Base-by-base conservation (phyloP, 92 coral and sea anemone genomes). In the Bergia sp. region DNA sequence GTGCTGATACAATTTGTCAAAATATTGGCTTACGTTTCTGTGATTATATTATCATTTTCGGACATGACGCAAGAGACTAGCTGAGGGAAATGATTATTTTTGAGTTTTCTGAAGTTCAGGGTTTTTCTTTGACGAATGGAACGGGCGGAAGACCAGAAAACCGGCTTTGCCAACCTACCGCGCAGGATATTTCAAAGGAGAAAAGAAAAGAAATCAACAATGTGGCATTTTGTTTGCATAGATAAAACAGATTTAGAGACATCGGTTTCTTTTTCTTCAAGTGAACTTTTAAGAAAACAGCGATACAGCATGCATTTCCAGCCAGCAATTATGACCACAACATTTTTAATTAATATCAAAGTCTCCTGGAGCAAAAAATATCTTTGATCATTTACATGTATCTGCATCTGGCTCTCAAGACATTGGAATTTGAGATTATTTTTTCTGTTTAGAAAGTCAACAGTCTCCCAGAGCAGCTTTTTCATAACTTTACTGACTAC, bases 181-280 rank as follows among this genome's bases (percentile, higher is more conserved):
- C 84, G 88, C 64, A 37, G 49, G 76, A 45, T 55, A 61, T 42
- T 36, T 39, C 65, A 45, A 82, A 23, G 37, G 36, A 53, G 57
- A 64, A 80, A 85, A 36, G 82, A 86, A 89, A 73, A 77, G 71
- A 71, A 81, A 81, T 42, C 77, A 83, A 83, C 86, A 67, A 86
- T 76, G 49, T 81, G 21, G 43, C 85, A 80, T 87, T 80, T 79
- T 82, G 91, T 94, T 94, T 88, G 93, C 96, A 92, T 94, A 94
- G 96, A 94, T 94, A 94, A 94, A 94, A 39, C 71, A 90, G 88
- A 43, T 80, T 84, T 58, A 57, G 57, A 64, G 90, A 44, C 65
- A 77, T 76, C 75, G 61, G 23, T 75, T 83, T 76, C 89, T 47
- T 83, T 82, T 71, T 75, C 64, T 44, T 79, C 80, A 74, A 89